Evolutionary conservation across 2,888 invertebrate genomes (phyloP), one percentile per base, ranked within the genome.

Genomic region (Pyralis farinalis): DNA sequence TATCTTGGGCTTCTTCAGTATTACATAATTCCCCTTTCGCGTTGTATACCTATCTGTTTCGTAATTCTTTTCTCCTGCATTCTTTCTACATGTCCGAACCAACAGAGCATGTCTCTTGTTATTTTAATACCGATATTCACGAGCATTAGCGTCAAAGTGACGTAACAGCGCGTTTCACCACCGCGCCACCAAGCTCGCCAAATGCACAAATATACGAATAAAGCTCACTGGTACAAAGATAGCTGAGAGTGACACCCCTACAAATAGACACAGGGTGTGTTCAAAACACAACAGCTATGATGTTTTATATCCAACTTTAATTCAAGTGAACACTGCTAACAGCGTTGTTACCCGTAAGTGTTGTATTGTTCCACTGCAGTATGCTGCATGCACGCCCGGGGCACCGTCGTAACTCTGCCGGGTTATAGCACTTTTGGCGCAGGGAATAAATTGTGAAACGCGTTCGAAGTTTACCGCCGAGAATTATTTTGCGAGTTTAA

Each of bases 221-320:
- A n/a, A n/a, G n/a, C n/a, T n/a, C n/a, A n/a, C n/a, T n/a, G n/a
- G n/a, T n/a, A n/a, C n/a, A n/a, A n/a, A n/a, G n/a, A n/a, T 16
- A 3, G 16, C 16, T 16, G 12, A 28, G 30, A 29, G 20, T 12
- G 37, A 21, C n/a, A 22, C 10, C 12, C 7, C 31, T 11, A 30
- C 9, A 21, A 29, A 31, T 34, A 21, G n/a, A 12, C 33, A 10
- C 20, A 16, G 7, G 12, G 9, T 30, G 9, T 30, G 25, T 7
- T 25, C 25, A 25, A 25, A 25, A 25, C 7, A 25, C 8, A 8
- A 25, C 5, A 25, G 37, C 30, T 30, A 30, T 37, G 37, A 29
- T 44, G 44, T 44, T 42, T 44, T 44, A 44, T 38, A 35, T 36
- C 35, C 10, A 39, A 44, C 38, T 44, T 44, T 38, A 33, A 44